Evolutionary conservation across 1,140 invertebrate species (phyloP).

Genomic region (Orchesella cincta): DNA sequence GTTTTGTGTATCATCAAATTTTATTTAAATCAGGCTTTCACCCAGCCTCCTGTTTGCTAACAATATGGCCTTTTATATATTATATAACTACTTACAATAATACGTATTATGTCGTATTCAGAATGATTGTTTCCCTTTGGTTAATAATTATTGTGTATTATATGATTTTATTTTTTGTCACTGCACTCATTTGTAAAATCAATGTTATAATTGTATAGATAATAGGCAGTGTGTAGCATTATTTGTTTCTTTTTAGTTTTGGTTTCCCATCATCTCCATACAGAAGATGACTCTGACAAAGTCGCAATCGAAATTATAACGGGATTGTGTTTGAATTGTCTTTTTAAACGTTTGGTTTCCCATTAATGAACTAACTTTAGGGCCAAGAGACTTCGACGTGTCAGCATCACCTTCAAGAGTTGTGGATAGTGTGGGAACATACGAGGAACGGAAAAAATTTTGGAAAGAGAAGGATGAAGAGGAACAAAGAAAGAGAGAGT

Average conservation of each 20-base stretch:
- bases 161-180: no score
- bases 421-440: constrained; percentile 45
- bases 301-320: not conserved
- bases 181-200: not conserved
- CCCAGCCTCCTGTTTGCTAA: no score
- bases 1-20: no score
- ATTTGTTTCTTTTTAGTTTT: not conserved
- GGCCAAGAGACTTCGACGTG: constrained; percentile 33
- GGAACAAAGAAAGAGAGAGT: constrained; percentile 46
- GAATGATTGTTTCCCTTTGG: no score
- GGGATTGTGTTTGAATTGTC: not conserved
- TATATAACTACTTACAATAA: no score
- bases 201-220: not conserved
- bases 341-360: constrained; percentile 1
- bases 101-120: no score
- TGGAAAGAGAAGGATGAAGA: constrained; percentile 47
- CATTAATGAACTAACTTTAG: constrained; percentile 22
- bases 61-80: no score
- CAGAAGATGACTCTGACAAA: not conserved
- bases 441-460: constrained; percentile 43
- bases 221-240: no score
- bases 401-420: constrained; percentile 46
- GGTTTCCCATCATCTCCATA: not conserved
- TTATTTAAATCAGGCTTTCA: no score
- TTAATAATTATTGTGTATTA: no score